These are phyloP conservation scores for Chironomus tepperi DNA, from an alignment of 1,140 invertebrate species.

Conservation along the genomic window DNA sequence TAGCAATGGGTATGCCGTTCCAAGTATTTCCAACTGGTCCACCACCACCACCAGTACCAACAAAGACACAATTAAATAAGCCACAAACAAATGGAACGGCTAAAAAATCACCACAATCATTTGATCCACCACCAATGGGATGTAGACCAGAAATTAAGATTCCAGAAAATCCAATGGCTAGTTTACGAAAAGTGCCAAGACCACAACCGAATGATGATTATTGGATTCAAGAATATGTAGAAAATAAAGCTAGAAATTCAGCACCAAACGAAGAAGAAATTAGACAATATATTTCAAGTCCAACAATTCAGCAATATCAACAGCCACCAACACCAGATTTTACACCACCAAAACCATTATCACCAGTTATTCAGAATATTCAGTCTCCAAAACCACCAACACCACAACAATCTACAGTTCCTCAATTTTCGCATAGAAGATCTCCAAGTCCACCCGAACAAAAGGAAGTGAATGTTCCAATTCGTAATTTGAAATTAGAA, in stretches of 20 bases:
- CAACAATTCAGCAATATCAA: conserved; percentile 26
- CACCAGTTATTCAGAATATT: conserved; percentile 35
- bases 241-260: conserved; percentile 37
- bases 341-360: conserved; percentile 34
- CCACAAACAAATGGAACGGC: conserved; percentile 35
- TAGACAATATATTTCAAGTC: not conserved
- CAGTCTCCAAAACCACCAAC: conserved; percentile 4
- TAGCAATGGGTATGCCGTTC: conserved; percentile 52
- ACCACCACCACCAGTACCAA: conserved; percentile 43
- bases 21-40: conserved; percentile 56
- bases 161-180: conserved; percentile 54
- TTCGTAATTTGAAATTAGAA: not conserved
- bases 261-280: not conserved
- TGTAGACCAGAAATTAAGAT: conserved; percentile 57
- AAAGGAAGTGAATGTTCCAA: not conserved
- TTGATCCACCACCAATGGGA: conserved; percentile 39
- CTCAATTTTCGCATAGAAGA: not conserved
- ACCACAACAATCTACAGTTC: not conserved
- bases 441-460: conserved; percentile 16
- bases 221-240: conserved; percentile 39
- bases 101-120: conserved; percentile 39
- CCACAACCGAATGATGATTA: conserved; percentile 40
- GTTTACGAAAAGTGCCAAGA: conserved; percentile 42
- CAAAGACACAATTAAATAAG: conserved; percentile 40
- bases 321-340: conserved; percentile 34